Evolutionary conservation across 2,888 invertebrate species (phyloP), one percentile per base, ranked within the genome.

Genomic region (Scelioninae gen. 2): DNA sequence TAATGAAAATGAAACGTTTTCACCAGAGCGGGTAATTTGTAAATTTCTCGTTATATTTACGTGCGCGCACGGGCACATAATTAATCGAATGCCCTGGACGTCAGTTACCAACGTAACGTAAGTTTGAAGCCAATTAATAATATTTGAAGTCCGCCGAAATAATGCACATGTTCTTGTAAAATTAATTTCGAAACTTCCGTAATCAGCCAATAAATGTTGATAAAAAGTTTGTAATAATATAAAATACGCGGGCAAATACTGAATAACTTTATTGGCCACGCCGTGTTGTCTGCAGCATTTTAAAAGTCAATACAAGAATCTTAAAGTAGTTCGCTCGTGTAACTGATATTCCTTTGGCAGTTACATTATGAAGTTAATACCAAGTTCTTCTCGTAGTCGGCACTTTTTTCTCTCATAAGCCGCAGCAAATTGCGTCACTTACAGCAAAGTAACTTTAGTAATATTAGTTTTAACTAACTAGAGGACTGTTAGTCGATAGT

Each of bases 401-500:
- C 37, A 28, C 6, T 48, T 33, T 60, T 60, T 60, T 39, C 18
- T 28, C 39, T 48, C 16, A 16, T 46, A 37, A 60, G 16, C 37
- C 48, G 18, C 37, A 39, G 16, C 15, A 60, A 60, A 60, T 37
- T 48, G 16, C 28, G 58, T 58, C 45, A 46, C 37, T 60, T 46
- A 25, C 15, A 9, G 35, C n/a, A 10, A 39, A 39, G 60, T 48
- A 48, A 48, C 60, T 60, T 60, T 39, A 60, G 35, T 46, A 48
- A 60, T 48, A 46, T 37, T 46, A 60, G 48, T 60, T 60, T 60
- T 28, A 48, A 60, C 60, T 57, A 43, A 57, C 41, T 55, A 18
- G 2, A 45, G 11, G n/a, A 6, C 19, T 19, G 33, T 45, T 45
- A 45, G 45, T 57, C 45, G 16, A 53, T 37, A 15, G 9, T 39